Evolutionary conservation across 2,888 invertebrate genomes (phyloP), one percentile per base, ranked within the genome.

Genomic region (Coronaproctus castanopsis): DNA sequence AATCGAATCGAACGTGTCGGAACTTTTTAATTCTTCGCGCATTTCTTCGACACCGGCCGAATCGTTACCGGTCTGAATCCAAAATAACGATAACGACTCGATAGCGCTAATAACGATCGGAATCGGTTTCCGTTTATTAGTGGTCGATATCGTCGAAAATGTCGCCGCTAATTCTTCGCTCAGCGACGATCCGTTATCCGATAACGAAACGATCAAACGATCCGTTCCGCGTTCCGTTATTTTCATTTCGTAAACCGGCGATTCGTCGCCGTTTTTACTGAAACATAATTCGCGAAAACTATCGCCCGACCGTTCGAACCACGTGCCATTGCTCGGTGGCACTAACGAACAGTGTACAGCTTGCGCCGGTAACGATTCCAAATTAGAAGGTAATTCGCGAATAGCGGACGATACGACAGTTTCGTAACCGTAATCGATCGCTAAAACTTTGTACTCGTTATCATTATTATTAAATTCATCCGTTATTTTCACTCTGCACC

Each of bases 341-440:
- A 14, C 14, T 1, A 84, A 70, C 1, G 78, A 74, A 66, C 83
- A 83, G 64, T 77, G 77, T 63, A 77, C 77, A 0, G 82, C 79
- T 1, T 83, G 68, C 2, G 77, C 75, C 2, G 80, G 79, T 63
- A 78, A 73, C 2, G 72, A 69, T 36, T 77, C 76, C 1, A 84
- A 74, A 56, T 80, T 77, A 24, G 78, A 76, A 0, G 83, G 82
- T 23, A 84, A 72, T 57, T 74, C 74, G 58, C 77, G 75, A 36
- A 36, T n/a, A 59, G 83, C 75, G 63, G 78, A 77, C 57, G 75
- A 75, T 60, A 80, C 78, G 54, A 76, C 73, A 3, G 81, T 78
- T 54, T 80, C 79, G 66, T 82, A 83, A 1, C 83, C 83, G 65
- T 80, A 83, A 70, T 84, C 84, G 21, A 83, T 76, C 65, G 81